Evolutionary conservation across 23 tunicate species (phyloP), one percentile per base, ranked within the genome.

Genomic region (Halocynthia roretzi): DNA sequence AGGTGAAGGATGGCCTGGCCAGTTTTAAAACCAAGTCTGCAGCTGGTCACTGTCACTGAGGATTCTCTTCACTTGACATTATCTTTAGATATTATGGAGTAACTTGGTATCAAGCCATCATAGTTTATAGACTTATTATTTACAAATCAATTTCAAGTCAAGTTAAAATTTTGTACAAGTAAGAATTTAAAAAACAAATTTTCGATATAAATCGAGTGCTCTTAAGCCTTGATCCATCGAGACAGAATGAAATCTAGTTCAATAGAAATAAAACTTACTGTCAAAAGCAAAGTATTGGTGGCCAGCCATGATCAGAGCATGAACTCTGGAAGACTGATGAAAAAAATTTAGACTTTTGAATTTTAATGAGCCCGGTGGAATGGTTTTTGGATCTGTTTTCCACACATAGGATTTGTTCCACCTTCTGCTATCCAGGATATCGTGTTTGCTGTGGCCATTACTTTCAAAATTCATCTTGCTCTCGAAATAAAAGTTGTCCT

Each of bases 301-400:
- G 19, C 56, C 78, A 12, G 56, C 56, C 20, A 74, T 74, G 8
- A 74, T 11, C 10, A 54, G 8, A 8, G 78, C 78, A 10, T 74
- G 64, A 10, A 54, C 78, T 54, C 56, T 74, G 22, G 14, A 8
- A 12, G 78, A 54, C 5, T 54, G 55, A 62, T 52, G 50, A 11
- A 74, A 11, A 18, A 74, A 74, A n/a, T 54, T 74, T 54, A 21
- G 60, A 8, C 5, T 53, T 54, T 74, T 10, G 5, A 74, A 54
- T 56, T 67, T 76, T 66, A 70, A 82, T 17, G 76, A 73, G 48
- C 78, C 86, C 7, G 83, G 80, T 62, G 83, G 51, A 6, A 72
- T 76, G 48, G 77, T 61, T 63, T 77, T 82, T 15, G 93, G 93
- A 71, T 87, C 86, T 12, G 72, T 67, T 6, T 55, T 48, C 83